Conservation (phyloP, 1,140 invertebrate genomes). For the Teleogryllus occipitalis region DNA sequence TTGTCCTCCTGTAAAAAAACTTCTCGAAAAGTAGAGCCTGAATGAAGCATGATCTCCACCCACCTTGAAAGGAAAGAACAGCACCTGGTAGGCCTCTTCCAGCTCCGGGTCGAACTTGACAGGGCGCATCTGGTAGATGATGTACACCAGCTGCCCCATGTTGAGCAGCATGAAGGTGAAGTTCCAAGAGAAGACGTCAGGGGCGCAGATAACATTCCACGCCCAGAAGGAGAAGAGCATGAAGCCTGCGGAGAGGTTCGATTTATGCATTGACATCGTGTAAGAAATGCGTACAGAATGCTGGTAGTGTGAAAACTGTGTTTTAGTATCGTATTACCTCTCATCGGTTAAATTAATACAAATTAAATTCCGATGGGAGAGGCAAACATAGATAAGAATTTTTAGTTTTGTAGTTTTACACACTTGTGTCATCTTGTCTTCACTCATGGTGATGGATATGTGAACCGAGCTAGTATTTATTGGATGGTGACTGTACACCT, state of each 20-base stretch:
- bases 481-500: no score
- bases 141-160: slow-evolving; percentile 68
- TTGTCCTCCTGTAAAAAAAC: neutral
- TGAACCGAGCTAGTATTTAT: no score
- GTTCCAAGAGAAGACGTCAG: slow-evolving; percentile 84
- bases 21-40: neutral
- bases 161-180: slow-evolving; percentile 79
- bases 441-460: no score
- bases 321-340: no score
- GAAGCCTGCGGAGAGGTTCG: slow-evolving; percentile 49
- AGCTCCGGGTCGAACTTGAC: slow-evolving; percentile 78
- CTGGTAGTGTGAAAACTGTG: no score
- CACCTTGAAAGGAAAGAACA: slow-evolving; percentile 81
- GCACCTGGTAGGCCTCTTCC: slow-evolving; percentile 70
- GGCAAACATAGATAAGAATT: no score
- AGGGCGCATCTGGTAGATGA: slow-evolving; percentile 74
- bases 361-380: no score
- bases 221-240: slow-evolving; percentile 78
- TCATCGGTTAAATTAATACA: no score
- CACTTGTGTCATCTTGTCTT: no score
- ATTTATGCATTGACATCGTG: neutral
- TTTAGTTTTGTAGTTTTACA: no score
- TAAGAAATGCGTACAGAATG: no score
- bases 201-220: slow-evolving; percentile 81
- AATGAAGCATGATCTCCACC: slow-evolving; percentile 17